Conservation (phyloP, 2,888 invertebrate species). For the Netelia melanura region DNA sequence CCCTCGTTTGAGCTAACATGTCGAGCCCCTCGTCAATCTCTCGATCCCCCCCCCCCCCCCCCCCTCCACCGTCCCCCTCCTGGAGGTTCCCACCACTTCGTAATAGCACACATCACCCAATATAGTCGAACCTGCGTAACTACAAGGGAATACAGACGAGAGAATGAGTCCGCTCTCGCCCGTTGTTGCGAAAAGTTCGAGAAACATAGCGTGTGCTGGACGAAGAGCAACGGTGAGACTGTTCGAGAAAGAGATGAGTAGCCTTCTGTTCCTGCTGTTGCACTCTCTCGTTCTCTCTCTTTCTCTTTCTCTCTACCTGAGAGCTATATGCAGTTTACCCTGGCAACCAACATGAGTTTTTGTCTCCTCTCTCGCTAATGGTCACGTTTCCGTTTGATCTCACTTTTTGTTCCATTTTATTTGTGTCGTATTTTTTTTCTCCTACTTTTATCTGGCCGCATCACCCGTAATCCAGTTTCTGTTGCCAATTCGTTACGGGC, state of each 20-base stretch:
- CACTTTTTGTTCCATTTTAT: constrained; percentile 52
- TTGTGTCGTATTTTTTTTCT: constrained; percentile 14
- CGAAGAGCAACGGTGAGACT: constrained; percentile 39
- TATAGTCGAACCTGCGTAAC: constrained; percentile 68
- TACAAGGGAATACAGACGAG: constrained; percentile 60
- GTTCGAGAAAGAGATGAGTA: constrained; percentile 46
- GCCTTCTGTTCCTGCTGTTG: constrained; percentile 44
- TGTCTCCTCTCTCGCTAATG: constrained; percentile 71
- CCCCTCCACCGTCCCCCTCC: not conserved
- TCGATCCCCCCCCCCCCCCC: constrained; percentile 45
- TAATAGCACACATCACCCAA: constrained; percentile 64
- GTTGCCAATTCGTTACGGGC: constrained; percentile 72
- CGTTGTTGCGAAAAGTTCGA: constrained; percentile 62
- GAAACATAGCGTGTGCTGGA: constrained; percentile 60
- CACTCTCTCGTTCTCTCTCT: constrained; percentile 28
- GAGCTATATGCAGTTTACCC: constrained; percentile 65
- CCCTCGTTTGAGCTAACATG: constrained; percentile 67
- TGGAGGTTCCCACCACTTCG: constrained; percentile 50
- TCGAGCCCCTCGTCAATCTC: constrained; percentile 71
- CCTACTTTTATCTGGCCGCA: constrained; percentile 28
- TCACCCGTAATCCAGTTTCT: constrained; percentile 71
- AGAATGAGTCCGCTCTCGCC: constrained; percentile 62
- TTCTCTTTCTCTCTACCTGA: constrained; percentile 47
- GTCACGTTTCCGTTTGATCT: constrained; percentile 73
- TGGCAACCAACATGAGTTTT: constrained; percentile 70